These are phyloP conservation scores for Rhinatrema bivittatum DNA, from an alignment of 2,797 vertebrate genomes.

Conservation along the genomic window DNA sequence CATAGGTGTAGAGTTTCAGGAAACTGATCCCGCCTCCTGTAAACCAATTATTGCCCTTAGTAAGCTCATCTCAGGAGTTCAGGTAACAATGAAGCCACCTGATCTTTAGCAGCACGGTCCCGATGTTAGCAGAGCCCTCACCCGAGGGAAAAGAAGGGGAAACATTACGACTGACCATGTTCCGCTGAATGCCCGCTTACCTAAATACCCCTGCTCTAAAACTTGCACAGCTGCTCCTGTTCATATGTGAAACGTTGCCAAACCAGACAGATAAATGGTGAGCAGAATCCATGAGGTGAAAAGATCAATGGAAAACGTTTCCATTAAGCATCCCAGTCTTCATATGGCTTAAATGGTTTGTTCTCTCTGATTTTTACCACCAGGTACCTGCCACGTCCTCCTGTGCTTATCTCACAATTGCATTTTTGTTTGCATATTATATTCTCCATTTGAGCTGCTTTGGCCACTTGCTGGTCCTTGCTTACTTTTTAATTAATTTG, in stretches of 20 bases:
- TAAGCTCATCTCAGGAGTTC: neutral
- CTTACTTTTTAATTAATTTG: constrained; percentile 10
- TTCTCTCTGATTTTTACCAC: constrained; percentile 35
- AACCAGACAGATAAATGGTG: constrained; percentile 17
- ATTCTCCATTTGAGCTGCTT: neutral
- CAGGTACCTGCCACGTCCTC: constrained; percentile 7
- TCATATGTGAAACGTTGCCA: constrained; percentile 1
- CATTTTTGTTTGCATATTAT: constrained; percentile 10
- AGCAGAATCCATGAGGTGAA: constrained; percentile 18
- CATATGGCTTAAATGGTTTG: constrained; percentile 37
- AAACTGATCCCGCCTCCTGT: too few relatives aligned
- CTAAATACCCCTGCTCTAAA: too few relatives aligned
- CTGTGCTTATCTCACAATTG: constrained; percentile 1
- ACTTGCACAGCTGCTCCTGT: too few relatives aligned
- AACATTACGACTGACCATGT: too few relatives aligned
- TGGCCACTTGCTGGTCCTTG: neutral
- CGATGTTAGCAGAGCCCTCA: too few relatives aligned
- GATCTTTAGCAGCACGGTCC: too few relatives aligned
- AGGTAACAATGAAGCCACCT: neutral
- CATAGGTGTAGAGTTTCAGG: too few relatives aligned
- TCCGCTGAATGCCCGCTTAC: too few relatives aligned
- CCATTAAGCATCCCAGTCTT: constrained; percentile 30
- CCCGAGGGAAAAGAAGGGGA: neutral
- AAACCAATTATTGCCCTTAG: too few relatives aligned
- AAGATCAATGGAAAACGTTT: constrained; percentile 36